Evolutionary conservation across 2,797 vertebrate genomes (phyloP), one percentile per base, ranked within the genome.

Genomic region (Triplophysa yarkandensis): DNA sequence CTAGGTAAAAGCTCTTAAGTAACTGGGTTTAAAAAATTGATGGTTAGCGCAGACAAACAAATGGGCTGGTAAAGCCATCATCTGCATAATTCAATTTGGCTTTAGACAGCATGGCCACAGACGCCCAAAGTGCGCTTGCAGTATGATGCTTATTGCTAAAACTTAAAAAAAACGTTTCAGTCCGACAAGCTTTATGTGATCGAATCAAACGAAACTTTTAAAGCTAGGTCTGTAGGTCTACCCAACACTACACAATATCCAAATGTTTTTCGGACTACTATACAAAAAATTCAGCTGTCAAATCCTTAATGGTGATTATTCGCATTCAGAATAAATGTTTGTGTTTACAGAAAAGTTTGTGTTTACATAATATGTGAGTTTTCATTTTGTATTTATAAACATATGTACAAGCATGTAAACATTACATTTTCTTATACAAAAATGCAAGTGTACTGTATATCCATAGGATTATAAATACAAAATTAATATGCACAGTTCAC

Each of bases 21-120:
- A 72, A 73, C 34, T 23, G 60, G 21, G 52, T 52, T 66, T 82
- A 54, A 80, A 81, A 79, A 58, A 81, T 81, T 41, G n/a, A 80
- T 71, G 61, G 25, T 64, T 44, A 28, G 58, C 55, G 64, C 63
- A 55, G 57, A 36, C 4, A 21, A 58, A 57, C 52, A 74, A 74
- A 74, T 63, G 60, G 77, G 48, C 58, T 16, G 13, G 50, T 23
- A 72, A 25, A 79, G 66, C 50, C 7, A 5, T 14, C 66, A n/a
- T 16, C 39, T 76, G 57, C 68, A 76, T 76, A 78, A 81, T 72
- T 81, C 48, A 72, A 46, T 36, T 13, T 7, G 14, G 52, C 13
- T 54, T 54, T 27, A 54, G 48, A 52, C 21, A 25, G 21, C 48
- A 25, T 1, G 21, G 11, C 50, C 6, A 55, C 52, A 7, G 52